A percentile compares a stretch with the other conserved stretches of the same genome.
Conservation (phyloP, 2,113 vertebrate species). For the Centrocercus urophasianus region DNA sequence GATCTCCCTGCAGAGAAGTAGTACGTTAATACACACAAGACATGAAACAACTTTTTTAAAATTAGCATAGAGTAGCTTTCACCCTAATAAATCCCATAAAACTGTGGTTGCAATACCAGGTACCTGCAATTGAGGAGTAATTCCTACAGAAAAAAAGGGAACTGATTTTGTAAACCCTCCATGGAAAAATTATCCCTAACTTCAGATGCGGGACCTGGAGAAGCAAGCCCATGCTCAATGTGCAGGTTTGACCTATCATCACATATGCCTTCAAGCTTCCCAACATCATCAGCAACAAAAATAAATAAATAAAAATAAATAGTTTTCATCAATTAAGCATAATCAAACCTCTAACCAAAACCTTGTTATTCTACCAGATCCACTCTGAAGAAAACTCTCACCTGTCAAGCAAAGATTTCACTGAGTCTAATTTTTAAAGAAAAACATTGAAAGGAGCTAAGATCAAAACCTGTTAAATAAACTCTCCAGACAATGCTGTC, state of each 20-base stretch:
- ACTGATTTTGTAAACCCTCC: background rate
- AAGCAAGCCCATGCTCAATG: background rate
- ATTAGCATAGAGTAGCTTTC: background rate
- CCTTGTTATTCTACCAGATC: background rate
- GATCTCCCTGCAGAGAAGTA: constrained; percentile 83
- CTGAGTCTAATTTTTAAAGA: background rate
- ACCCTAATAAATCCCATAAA: background rate
- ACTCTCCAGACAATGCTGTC: background rate
- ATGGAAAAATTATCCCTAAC: background rate
- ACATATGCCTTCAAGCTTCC: background rate
- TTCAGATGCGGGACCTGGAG: background rate
- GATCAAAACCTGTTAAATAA: background rate
- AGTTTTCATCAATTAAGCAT: background rate
- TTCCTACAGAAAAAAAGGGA: background rate
- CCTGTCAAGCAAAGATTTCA: background rate
- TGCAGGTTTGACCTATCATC: background rate
- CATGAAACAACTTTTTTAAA: background rate
- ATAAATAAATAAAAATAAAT: background rate
- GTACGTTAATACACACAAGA: background rate
- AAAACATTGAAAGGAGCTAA: background rate
- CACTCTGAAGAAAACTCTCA: background rate
- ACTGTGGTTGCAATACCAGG: background rate
- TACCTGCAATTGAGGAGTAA: background rate
- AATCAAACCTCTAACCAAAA: background rate
- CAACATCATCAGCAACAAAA: background rate